Conservation (phyloP, 1,140 invertebrate species). For the Temnothorax curvispinosus region DNA sequence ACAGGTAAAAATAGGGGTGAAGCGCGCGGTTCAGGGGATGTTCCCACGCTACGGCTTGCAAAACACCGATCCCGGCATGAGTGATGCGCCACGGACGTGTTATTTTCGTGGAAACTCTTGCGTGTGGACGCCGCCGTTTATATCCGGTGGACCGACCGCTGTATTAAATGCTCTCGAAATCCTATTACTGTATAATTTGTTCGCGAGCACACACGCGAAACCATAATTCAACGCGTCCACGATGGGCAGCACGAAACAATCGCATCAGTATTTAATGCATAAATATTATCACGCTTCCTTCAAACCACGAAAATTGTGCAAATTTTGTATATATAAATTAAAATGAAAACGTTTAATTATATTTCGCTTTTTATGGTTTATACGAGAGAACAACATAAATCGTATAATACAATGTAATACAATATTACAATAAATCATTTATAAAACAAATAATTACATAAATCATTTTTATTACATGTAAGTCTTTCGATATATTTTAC, state of each 20-base stretch:
- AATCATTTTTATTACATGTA: neutral
- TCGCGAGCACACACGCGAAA: conserved; percentile 19
- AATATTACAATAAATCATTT: neutral
- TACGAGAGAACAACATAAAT: neutral
- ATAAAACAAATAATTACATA: neutral
- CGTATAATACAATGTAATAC: neutral
- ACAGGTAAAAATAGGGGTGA: conserved; percentile 77
- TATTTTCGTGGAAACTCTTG: conserved; percentile 72
- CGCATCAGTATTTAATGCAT: neutral
- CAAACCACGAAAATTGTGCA: neutral
- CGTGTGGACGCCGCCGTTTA: conserved; percentile 59
- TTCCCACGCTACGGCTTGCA: conserved; percentile 77
- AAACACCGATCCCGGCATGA: conserved; percentile 65
- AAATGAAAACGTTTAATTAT: neutral
- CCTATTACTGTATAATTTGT: conserved; percentile 47
- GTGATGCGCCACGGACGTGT: conserved; percentile 59
- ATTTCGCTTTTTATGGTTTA: neutral
- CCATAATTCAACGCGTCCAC: neutral
- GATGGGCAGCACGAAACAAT: neutral
- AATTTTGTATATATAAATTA: neutral
- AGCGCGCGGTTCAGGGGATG: conserved; percentile 45
- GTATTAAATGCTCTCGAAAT: conserved; percentile 47
- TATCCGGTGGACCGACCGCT: conserved; percentile 69
- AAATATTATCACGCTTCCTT: neutral
- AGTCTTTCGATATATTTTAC: neutral